phyloP scores from a whole-genome alignment of 2,888 invertebrate species.

The Eupithecia pulchellata region DNA sequence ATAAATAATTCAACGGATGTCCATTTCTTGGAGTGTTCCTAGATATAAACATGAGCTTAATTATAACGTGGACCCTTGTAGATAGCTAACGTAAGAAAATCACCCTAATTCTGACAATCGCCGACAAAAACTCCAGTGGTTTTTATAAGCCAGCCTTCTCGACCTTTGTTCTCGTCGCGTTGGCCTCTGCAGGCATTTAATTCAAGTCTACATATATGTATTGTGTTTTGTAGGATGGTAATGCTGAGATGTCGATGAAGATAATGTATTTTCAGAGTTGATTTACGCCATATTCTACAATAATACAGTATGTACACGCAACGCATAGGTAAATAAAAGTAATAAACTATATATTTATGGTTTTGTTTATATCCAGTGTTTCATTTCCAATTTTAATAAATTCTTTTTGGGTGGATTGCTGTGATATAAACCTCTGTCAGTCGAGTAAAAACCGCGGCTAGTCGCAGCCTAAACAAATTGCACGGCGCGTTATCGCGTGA shows the following conservation, averaged over 20 bases:
- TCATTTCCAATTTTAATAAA: not conserved
- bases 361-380: not conserved
- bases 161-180: not conserved
- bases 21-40: not conserved
- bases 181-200: not conserved
- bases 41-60: not conserved
- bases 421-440: conserved; percentile 7
- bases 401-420: not conserved
- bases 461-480: conserved; percentile 44
- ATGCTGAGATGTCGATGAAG: not conserved
- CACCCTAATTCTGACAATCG: not conserved
- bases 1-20: conserved; percentile 6
- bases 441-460: conserved; percentile 9
- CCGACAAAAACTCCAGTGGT: not conserved
- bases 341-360: too few relatives aligned
- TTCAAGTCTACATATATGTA: not conserved
- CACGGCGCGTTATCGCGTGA: conserved; percentile 48
- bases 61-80: not conserved
- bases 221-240: not conserved
- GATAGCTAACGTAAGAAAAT: not conserved
- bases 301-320: too few relatives aligned
- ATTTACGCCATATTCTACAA: not conserved
- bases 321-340: too few relatives aligned
- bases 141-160: not conserved
- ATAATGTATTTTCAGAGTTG: not conserved